Conservation (phyloP, 2,113 vertebrate species). For the Perognathus longimembris region DNA sequence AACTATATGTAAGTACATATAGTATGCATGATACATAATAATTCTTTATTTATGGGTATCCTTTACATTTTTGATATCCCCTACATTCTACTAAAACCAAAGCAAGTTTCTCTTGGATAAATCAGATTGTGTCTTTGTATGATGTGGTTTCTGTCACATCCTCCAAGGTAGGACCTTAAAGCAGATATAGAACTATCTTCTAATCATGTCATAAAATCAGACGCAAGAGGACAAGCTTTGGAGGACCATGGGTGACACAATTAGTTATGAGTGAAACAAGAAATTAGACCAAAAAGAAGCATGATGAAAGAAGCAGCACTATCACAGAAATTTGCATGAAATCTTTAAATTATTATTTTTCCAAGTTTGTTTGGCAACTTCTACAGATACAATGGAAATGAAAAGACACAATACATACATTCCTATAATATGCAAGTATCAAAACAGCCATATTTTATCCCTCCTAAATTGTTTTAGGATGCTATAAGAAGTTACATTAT, state of each 20-base stretch:
- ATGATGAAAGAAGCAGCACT: too few relatives aligned
- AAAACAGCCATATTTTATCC: neutral
- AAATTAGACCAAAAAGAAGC: neutral
- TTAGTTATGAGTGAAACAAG: neutral
- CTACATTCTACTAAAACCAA: conserved; percentile 19
- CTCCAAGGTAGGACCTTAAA: neutral
- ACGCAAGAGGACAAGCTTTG: neutral
- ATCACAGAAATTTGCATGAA: neutral
- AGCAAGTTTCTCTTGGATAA: neutral
- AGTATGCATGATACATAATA: too few relatives aligned
- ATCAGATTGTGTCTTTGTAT: neutral
- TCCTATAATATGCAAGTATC: neutral
- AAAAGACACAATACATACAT: neutral
- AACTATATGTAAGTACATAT: too few relatives aligned
- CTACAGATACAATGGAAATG: neutral
- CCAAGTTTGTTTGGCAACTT: neutral
- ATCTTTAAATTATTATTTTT: neutral
- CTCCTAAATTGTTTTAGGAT: neutral
- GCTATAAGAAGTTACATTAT: neutral
- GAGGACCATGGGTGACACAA: neutral
- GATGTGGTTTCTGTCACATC: neutral
- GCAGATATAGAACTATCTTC: neutral
- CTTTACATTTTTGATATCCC: neutral
- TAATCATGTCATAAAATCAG: neutral
- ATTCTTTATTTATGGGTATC: neutral